phyloP scores from a whole-genome alignment of 2,888 invertebrate genomes.

The Sicus ferrugineus region DNA sequence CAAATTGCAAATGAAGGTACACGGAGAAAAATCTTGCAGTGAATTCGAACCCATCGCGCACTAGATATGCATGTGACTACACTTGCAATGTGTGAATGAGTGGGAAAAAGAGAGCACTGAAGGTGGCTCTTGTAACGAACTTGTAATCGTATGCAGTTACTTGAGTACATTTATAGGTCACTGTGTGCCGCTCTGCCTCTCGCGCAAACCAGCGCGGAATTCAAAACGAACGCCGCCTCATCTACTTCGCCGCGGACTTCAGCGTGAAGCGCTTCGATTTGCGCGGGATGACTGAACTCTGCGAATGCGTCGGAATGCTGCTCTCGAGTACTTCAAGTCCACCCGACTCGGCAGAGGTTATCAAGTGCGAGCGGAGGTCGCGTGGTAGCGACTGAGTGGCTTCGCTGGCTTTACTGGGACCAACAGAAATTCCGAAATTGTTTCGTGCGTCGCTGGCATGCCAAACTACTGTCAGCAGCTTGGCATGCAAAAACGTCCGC shows the following conservation, averaged over 20 bases:
- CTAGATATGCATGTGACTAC: neutral
- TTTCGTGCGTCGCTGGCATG: neutral
- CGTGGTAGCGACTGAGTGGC: neutral
- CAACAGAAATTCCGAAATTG: no score
- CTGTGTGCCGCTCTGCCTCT: no score
- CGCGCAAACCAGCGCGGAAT: no score
- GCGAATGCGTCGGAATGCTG: neutral
- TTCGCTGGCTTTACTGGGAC: neutral
- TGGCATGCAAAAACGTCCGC: constrained; percentile 1
- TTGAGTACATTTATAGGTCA: no score
- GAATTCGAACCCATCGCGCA: neutral
- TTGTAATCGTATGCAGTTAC: no score
- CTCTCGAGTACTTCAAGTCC: neutral
- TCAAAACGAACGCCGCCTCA: no score
- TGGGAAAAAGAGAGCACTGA: neutral
- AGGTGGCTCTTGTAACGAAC: no score
- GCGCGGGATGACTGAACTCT: neutral
- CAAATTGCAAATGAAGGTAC: neutral
- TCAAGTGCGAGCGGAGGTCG: neutral
- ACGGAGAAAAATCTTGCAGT: no score
- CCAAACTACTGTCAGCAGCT: constrained; percentile 12
- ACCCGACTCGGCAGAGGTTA: no score
- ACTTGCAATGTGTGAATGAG: neutral
- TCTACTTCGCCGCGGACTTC: no score
- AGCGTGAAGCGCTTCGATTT: no score